These are phyloP conservation scores for rabbit (Oryctolagus cuniculus) DNA, from an alignment of 2,113 vertebrate genomes.

Conservation along the genomic window mOryCun1.1 NC_091453.1:106279501-106280000, in stretches of 20 bases:
- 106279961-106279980: constrained; percentile 55
- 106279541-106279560: neutral
- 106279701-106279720: constrained; percentile 26
- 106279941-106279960: constrained; percentile 6
- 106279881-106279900: constrained; percentile 39
- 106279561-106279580: neutral
- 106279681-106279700: neutral
- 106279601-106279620: constrained; percentile 6
- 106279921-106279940: constrained; percentile 44
- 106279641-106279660: neutral
- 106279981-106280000: constrained; percentile 31
- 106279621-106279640: neutral
- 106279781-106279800: neutral
- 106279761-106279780: neutral
- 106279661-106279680: neutral
- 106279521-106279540: neutral
- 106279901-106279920: constrained; percentile 20
- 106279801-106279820: neutral
- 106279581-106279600: neutral
- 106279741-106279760: neutral
- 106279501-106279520: neutral
- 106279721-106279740: neutral
- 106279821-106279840: constrained; percentile 19
- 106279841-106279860: neutral
- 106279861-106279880: constrained; percentile 28